Evolutionary conservation across 2,797 vertebrate species (phyloP), one percentile per base, ranked within the genome.

Genomic region (Darevskia nairensis): DNA sequence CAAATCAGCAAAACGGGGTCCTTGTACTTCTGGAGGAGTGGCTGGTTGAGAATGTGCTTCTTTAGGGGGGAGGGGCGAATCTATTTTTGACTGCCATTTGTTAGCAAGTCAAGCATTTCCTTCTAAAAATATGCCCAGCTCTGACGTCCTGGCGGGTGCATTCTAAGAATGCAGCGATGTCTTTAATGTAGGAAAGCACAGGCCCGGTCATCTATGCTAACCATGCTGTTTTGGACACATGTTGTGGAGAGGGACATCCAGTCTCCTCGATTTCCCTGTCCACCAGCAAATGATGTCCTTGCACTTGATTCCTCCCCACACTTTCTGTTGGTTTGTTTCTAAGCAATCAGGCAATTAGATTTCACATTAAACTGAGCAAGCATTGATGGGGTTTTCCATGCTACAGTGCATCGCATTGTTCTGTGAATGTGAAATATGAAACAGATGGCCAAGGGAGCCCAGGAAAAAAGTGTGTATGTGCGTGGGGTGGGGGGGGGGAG

Each of bases 391-490:
- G 19, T 85, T 94, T 90, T 89, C 74, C 32, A 91, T 85, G 64
- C 32, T 32, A 44, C 88, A 59, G 76, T 88, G 91, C 89, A 80
- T 69, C 85, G 0, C 91, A 75, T 84, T 86, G 79, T 89, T 93
- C 85, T 79, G 88, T 92, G 74, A 19, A 87, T n/a, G 11, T 72
- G 78, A 81, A 68, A 55, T 89, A 93, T 88, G 80, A 84, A 95
- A 84, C 92, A 95, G 93, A 95, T 94, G 93, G 94, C 83, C 92
- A 80, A 66, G 80, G 82, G 89, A 94, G 74, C 50, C 68, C 87
- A 44, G 92, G 64, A 90, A 90, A 93, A 91, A 55, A 50, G 50
- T 55, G 11, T 55, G 50, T 55, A 15, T 55, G 50, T 15, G 50
- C 0, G 41, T 6, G 41, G 41, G 50, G 50, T 55, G 59, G 19